Evolutionary conservation across 2,888 invertebrate genomes (phyloP), one percentile per base, ranked within the genome.

Genomic region (Sinodicranocentrus sp.): DNA sequence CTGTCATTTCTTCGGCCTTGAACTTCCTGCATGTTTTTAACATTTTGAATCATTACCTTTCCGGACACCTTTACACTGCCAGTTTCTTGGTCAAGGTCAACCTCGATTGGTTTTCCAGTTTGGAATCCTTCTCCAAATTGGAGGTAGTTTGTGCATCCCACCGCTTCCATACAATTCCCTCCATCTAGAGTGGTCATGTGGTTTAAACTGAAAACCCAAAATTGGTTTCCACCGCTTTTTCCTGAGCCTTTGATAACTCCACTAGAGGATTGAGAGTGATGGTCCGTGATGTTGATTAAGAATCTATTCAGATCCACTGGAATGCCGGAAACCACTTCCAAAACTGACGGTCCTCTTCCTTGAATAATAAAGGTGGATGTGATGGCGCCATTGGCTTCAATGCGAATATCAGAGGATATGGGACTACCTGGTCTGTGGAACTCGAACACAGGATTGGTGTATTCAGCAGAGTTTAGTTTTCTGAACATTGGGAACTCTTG

Each of bases 301-400:
- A 72, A 59, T 6, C 61, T 23, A 25, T 72, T 72, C 54, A 72
- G 23, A 15, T 72, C 59, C 1, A 72, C 72, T 8, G 72, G 43
- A 43, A 72, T 1, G 3, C 72, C 72, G 3, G 17, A 6, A 1
- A 71, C 71, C 17, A 15, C 2, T 28, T 68, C 68, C 23, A 3
- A 2, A 33, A 19, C 23, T 57, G 6, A 10, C 1, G 15, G 33
- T 13, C 48, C 25, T 15, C 6, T 52, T 1, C 43, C 61, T 17
- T 25, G 43, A 17, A 59, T 23, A 8, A 13, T 59, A 25, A 33
- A n/a, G 0, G 59, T 72, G 6, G 72, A 26, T 19, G 43, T n/a
- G 23, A 43, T 59, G 1, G 39, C 72, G 0, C 59, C 59, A 23
- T 72, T 26, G 0, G 15, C 6, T 17, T 15, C 1, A 0, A 61